Evolutionary conservation across 53 echinoderm and acorn worm species (phyloP).

Genomic region (Temnopleurus reevesii): DNA sequence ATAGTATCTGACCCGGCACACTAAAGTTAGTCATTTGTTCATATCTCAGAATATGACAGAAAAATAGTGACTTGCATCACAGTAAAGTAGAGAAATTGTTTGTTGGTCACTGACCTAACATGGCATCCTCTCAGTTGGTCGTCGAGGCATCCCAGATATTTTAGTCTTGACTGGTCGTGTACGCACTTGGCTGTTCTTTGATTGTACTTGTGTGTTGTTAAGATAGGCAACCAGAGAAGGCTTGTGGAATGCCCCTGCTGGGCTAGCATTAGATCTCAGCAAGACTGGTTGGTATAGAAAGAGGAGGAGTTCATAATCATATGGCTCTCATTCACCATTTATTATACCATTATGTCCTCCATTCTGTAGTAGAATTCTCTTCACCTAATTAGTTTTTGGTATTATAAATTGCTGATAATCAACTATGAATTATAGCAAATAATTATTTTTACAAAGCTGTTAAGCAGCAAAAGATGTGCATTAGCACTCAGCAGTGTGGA

Average conservation of each 20-base stretch:
- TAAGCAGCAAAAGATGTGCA: too few relatives aligned
- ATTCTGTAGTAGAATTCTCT: too few relatives aligned
- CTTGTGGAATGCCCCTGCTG: constrained; percentile 49
- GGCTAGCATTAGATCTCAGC: background rate
- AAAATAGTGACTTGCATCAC: background rate
- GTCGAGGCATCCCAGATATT: constrained; percentile 46
- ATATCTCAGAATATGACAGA: background rate
- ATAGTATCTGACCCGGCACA: too few relatives aligned
- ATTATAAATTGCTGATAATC: too few relatives aligned
- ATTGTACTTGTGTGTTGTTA: constrained; percentile 29
- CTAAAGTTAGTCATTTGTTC: background rate
- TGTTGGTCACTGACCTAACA: constrained; percentile 56
- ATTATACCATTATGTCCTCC: too few relatives aligned
- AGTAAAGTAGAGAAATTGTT: background rate
- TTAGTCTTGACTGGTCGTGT: background rate
- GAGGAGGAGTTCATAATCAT: background rate
- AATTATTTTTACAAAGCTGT: too few relatives aligned
- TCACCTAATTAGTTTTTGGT: too few relatives aligned
- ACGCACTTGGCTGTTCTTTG: constrained; percentile 37
- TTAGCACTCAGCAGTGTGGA: too few relatives aligned
- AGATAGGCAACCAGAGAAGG: constrained; percentile 19
- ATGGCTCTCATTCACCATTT: constrained; percentile 13
- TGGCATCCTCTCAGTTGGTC: constrained; percentile 38
- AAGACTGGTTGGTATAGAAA: background rate
- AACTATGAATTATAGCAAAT: too few relatives aligned